These are phyloP conservation scores for Recurvirostra avosetta DNA, from an alignment of 2,113 vertebrate genomes.

Conservation along the genomic window DNA sequence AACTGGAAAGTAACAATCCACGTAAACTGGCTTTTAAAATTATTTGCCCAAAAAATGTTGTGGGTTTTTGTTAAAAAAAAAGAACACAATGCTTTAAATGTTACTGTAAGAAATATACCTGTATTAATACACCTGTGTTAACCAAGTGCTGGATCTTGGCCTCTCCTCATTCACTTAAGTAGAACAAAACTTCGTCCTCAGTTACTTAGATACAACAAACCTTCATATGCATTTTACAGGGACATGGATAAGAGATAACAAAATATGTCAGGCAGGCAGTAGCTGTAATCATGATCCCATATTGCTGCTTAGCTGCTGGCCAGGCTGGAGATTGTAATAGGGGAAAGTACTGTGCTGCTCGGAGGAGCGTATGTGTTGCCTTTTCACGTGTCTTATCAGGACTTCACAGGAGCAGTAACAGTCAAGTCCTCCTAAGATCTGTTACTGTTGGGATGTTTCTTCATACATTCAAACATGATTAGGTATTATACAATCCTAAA, in stretches of 20 bases:
- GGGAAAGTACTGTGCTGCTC: background rate
- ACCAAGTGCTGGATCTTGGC: background rate
- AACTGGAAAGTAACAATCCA: background rate
- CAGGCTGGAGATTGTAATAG: background rate
- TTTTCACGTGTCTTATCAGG: background rate
- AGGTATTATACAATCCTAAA: background rate
- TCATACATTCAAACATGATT: background rate
- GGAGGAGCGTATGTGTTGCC: rapidly evolving
- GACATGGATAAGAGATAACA: background rate
- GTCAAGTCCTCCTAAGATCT: background rate
- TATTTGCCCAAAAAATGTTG: background rate
- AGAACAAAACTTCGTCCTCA: background rate
- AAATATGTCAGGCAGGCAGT: background rate
- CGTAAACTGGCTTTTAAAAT: background rate
- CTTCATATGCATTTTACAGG: background rate
- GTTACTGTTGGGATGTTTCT: background rate
- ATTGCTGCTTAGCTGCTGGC: background rate
- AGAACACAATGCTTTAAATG: background rate
- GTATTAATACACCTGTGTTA: background rate
- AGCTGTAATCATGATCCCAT: background rate
- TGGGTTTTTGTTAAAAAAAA: background rate
- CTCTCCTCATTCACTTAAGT: background rate
- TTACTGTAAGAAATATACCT: background rate
- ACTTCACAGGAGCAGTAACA: background rate
- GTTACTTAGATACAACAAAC: background rate